Base-by-base conservation (phyloP, 2,113 vertebrate genomes). In the Cynoglossus semilaevis region DNA sequence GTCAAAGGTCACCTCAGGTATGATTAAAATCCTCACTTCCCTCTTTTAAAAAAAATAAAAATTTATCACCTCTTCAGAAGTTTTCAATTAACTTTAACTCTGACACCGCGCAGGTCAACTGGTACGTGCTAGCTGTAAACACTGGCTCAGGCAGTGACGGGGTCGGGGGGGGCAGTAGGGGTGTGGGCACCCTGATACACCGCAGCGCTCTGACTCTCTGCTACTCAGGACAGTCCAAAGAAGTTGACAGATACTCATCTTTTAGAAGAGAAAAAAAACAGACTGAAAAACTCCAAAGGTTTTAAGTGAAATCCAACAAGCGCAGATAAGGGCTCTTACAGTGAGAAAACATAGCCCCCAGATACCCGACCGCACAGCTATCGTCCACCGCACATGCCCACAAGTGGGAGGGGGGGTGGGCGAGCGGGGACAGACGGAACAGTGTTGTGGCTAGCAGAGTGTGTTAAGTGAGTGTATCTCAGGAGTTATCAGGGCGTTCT, bases 361-460 rank as follows among this genome's bases (percentile, higher is more conserved):
- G 51, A 70, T 57, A 51, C 19, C 15, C 2, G 42, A 43, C 45
- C 44, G 16, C 15, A 7, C n/a, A 47, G 45, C 49, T 53, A 35
- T 51, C 8, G 9, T 17, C 68, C 9, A 9, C 56, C 36, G 44
- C 9, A 37, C 17, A 36, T 34, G 10, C 37, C 34, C 34, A 41
- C 18, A 58, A 9, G 36, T 5, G 16, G 45, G 15, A 1, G 4
- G 9, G 13, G 9, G 9, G 12, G 14, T 38, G 19, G 13, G 38
- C 13, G 63, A 53, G 1, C 15, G 34, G 54, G 59, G 64, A 77
- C 68, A 81, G 79, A 80, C 17, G 67, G 68, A 56, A 38, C 49
- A 56, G 61, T 89, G 88, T 90, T 90, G 78, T 87, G 83, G 71
- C 85, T 84, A 79, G 58, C 51, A 49, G 60, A 84, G 69, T 63